phyloP scores from a whole-genome alignment of 2,797 vertebrate species.

The Rhinoraja longicauda region DNA sequence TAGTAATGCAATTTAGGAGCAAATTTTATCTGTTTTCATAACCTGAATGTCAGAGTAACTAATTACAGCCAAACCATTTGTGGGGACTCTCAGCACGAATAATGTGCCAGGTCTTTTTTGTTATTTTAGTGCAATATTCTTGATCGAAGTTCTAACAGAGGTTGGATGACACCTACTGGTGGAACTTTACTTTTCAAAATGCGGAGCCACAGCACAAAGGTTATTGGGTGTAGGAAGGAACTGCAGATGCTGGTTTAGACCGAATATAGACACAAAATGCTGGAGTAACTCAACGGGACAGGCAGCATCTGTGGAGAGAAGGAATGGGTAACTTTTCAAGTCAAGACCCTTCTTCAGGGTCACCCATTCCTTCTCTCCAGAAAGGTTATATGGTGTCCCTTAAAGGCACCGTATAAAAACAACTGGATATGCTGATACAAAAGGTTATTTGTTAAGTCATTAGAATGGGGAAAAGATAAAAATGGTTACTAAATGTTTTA shows the following conservation, averaged over 20 bases:
- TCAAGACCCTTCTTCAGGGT: no score
- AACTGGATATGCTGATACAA: background rate
- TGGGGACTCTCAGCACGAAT: background rate
- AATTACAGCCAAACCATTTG: background rate
- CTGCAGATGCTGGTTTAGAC: no score
- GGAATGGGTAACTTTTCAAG: no score
- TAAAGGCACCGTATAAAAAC: no score
- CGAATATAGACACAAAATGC: no score
- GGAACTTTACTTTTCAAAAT: background rate
- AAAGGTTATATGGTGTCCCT: background rate
- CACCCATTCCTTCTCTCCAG: no score
- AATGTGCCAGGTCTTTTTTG: background rate
- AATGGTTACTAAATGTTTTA: conserved; percentile 7
- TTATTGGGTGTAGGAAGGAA: no score
- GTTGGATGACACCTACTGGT: conserved; percentile 18
- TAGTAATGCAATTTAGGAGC: background rate
- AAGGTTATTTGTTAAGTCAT: background rate
- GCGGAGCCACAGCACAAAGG: background rate
- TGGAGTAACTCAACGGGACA: no score
- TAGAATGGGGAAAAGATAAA: background rate
- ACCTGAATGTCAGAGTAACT: background rate
- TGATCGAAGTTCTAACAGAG: background rate
- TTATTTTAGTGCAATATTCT: background rate
- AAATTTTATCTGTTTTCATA: background rate
- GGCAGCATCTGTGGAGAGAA: no score